These are phyloP conservation scores for Paracanthobrama guichenoti DNA, from an alignment of 2,113 vertebrate genomes.

Conservation along the genomic window DNA sequence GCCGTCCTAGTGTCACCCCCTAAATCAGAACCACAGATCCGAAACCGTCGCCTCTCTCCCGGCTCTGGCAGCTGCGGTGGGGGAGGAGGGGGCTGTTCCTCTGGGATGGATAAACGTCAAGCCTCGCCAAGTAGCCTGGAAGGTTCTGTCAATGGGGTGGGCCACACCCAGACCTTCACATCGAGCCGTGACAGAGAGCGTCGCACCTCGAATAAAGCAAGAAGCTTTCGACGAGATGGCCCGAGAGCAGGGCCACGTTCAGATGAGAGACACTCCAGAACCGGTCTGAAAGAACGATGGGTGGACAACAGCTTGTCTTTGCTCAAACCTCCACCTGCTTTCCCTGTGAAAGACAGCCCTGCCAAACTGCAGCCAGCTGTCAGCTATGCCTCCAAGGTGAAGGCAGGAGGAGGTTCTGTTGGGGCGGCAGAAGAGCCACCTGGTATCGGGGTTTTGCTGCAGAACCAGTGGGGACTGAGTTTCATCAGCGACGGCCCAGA, in stretches of 20 bases:
- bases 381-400: conserved; percentile 87
- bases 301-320: conserved; percentile 77
- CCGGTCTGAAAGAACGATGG: conserved; percentile 66
- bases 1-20: conserved; percentile 72
- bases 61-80: conserved; percentile 74
- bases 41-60: conserved; percentile 80
- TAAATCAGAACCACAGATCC: conserved; percentile 79
- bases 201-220: conserved; percentile 67
- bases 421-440: conserved; percentile 73
- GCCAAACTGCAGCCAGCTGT: conserved; percentile 83
- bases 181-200: conserved; percentile 70
- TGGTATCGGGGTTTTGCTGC: conserved; percentile 80
- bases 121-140: conserved; percentile 53
- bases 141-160: conserved; percentile 50
- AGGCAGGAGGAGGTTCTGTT: conserved; percentile 69
- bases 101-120: conserved; percentile 65
- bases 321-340: conserved; percentile 81
- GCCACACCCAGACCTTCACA: conserved; percentile 53
- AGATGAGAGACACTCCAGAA: conserved; percentile 62
- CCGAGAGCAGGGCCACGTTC: conserved; percentile 51
- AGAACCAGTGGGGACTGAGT: conserved; percentile 85
- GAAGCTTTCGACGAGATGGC: conserved; percentile 67
- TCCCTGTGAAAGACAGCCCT: conserved; percentile 84
- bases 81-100: conserved; percentile 70
- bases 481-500: conserved; percentile 78